Conservation (phyloP, 2,888 invertebrate genomes). For the Morinoia aosen region DNA sequence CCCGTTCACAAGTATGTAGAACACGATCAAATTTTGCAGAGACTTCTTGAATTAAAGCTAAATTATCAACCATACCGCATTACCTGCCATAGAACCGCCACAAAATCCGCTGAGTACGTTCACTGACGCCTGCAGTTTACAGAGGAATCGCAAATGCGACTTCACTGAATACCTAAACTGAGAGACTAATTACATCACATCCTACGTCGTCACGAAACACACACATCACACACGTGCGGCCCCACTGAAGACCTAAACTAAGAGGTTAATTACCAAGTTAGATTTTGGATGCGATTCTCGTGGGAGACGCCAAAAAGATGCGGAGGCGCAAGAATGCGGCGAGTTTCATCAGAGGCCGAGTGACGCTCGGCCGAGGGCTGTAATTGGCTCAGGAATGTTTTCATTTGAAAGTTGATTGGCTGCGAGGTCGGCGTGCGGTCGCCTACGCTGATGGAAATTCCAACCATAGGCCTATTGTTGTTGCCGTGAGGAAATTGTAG, state of each 20-base stretch:
- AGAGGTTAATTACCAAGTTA: not conserved
- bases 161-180: too few species aligned
- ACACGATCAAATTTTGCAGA: too few species aligned
- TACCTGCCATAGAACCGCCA: too few species aligned
- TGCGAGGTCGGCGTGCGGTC: not conserved
- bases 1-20: too few species aligned
- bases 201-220: not conserved
- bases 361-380: not conserved
- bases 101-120: too few species aligned
- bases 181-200: too few species aligned
- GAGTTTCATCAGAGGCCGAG: not conserved
- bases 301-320: not conserved
- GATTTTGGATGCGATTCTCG: not conserved
- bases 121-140: too few species aligned
- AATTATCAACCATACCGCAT: too few species aligned
- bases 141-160: too few species aligned
- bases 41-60: too few species aligned
- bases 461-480: constrained; percentile 9
- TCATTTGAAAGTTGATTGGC: not conserved
- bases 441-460: not conserved
- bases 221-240: not conserved
- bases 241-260: not conserved
- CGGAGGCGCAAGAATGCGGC: not conserved
- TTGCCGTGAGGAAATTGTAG: not conserved
- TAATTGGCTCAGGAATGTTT: constrained; percentile 2